Percentiles rank a stretch among this genome's conserved stretches.
Evolutionary conservation across 2,888 invertebrate genomes (phyloP).

Genomic region (Drosophila diplacantha): DNA sequence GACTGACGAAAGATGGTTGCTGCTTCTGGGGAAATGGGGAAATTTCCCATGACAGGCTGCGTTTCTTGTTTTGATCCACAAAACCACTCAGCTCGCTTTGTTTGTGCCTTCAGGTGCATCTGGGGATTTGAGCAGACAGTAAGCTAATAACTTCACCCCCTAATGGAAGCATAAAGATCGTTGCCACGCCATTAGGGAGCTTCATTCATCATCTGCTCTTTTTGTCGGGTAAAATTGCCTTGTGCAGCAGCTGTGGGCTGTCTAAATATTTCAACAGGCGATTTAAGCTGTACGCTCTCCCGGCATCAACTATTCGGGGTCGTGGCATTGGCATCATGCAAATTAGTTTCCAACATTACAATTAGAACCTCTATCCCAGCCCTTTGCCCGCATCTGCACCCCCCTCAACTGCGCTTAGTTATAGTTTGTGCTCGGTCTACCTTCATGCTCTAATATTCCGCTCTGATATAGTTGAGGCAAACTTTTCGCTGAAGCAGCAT

Average conservation of each 20-base stretch:
- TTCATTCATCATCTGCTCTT: conserved; percentile 31
- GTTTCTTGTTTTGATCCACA: conserved; percentile 1
- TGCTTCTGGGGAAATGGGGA: not conserved
- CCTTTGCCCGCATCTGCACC: conserved; percentile 5
- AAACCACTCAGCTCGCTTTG: conserved; percentile 17
- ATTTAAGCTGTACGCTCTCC: conserved; percentile 3
- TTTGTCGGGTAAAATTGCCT: conserved; percentile 1
- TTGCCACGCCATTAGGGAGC: conserved; percentile 27
- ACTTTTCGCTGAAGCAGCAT: conserved; percentile 31
- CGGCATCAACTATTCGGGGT: conserved; percentile 39
- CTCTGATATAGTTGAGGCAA: conserved; percentile 39
- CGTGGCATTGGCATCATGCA: conserved; percentile 49
- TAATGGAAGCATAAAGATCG: conserved; percentile 28
- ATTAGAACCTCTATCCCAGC: conserved; percentile 34
- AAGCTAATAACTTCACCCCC: conserved; percentile 12
- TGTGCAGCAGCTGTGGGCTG: conserved; percentile 1
- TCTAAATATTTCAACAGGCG: conserved; percentile 20
- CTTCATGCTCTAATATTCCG: conserved; percentile 64
- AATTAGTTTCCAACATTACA: conserved; percentile 51
- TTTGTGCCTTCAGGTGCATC: conserved; percentile 22
- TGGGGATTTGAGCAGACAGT: conserved; percentile 13
- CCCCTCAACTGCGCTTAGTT: conserved; percentile 19
- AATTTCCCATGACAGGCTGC: conserved; percentile 11
- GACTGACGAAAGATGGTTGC: conserved; percentile 15
- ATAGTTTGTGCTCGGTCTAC: conserved; percentile 49